Conservation (phyloP, 2,888 invertebrate genomes). For the Epistrophe eligans region DNA sequence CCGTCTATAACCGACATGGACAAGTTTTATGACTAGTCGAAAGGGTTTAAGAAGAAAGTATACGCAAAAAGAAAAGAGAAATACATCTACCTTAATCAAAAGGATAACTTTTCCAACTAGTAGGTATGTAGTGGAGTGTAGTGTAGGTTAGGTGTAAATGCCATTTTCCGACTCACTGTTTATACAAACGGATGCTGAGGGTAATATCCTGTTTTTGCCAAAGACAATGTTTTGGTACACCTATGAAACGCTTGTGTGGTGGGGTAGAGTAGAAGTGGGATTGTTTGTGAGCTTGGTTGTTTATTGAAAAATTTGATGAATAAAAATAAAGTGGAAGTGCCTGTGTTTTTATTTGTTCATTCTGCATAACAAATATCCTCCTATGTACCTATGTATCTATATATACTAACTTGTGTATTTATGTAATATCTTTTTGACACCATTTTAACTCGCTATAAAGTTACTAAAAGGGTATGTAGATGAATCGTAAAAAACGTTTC, state of each 20-base stretch:
- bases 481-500: not conserved
- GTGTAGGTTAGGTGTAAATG: conserved; percentile 24
- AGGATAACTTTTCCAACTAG: conserved; percentile 33
- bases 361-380: not conserved
- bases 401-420: conserved; percentile 12
- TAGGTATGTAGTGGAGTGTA: not conserved
- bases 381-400: not conserved
- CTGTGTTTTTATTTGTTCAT: conserved; percentile 27
- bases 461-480: not conserved
- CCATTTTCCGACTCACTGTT: conserved; percentile 41
- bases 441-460: conserved; percentile 8
- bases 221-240: conserved; percentile 8
- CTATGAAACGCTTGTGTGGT: not conserved
- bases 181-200: conserved; percentile 11
- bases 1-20: conserved; percentile 16
- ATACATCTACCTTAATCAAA: conserved; percentile 24
- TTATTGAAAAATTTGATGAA: conserved; percentile 70
- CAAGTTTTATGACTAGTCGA: conserved; percentile 24
- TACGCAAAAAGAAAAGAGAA: not conserved
- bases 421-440: conserved; percentile 45
- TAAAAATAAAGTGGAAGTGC: conserved; percentile 58
- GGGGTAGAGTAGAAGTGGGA: not conserved
- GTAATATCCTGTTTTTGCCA: conserved; percentile 44
- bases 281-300: conserved; percentile 47
- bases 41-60: conserved; percentile 16